Conservation (phyloP, 2,113 vertebrate genomes). For the Hippoglossus stenolepis region DNA sequence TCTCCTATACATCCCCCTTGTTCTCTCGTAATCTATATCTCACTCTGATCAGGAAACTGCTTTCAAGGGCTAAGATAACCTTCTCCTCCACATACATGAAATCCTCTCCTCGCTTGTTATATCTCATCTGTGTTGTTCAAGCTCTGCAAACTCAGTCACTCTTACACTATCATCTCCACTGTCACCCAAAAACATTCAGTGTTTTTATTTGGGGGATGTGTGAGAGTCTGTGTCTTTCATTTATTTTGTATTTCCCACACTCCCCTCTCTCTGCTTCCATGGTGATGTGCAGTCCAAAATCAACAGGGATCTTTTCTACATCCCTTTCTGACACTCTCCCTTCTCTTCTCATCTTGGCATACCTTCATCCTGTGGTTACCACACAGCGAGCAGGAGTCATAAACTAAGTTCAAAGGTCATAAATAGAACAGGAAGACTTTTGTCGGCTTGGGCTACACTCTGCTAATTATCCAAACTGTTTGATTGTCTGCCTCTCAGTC, state of each 20-base stretch:
- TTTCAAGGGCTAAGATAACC: constrained; percentile 56
- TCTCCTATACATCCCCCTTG: not conserved
- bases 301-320: constrained; percentile 1
- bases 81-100: constrained; percentile 38
- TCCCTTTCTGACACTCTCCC: not conserved
- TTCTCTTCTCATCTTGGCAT: constrained; percentile 23
- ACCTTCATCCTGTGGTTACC: constrained; percentile 5
- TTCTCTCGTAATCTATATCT: constrained; percentile 18
- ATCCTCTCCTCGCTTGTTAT: constrained; percentile 28
- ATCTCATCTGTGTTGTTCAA: constrained; percentile 31
- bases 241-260: constrained; percentile 21
- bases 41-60: constrained; percentile 47
- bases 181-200: constrained; percentile 30
- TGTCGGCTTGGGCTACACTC: not conserved
- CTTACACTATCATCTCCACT: constrained; percentile 21
- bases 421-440: constrained; percentile 42
- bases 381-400: constrained; percentile 21
- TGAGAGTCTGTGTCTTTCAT: not conserved
- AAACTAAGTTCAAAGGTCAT: constrained; percentile 47
- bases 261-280: constrained; percentile 19
- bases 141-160: constrained; percentile 17
- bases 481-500: constrained; percentile 21
- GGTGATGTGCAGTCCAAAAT: constrained; percentile 30
- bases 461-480: constrained; percentile 36
- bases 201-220: not conserved